Conservation (phyloP, 1,140 invertebrate genomes). For the Ceratina calcarata region DNA sequence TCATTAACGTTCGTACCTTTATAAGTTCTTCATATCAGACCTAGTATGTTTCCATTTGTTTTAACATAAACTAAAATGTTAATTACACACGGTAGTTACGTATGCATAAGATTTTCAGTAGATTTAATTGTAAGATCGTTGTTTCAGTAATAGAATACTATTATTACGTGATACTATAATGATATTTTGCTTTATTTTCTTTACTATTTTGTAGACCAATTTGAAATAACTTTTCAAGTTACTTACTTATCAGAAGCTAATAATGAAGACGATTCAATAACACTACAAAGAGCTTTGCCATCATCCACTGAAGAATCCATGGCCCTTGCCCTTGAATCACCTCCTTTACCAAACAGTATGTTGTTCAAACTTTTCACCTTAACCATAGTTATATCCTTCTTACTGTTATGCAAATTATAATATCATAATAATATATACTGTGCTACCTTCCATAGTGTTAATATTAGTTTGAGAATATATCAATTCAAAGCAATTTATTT, state of each 20-base stretch:
- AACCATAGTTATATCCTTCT: slow-evolving; percentile 17
- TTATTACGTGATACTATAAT: neutral
- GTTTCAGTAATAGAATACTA: neutral
- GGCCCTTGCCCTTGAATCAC: slow-evolving; percentile 70
- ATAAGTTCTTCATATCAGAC: neutral
- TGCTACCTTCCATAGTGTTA: neutral
- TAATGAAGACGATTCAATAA: slow-evolving; percentile 68
- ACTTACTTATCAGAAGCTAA: slow-evolving; percentile 68
- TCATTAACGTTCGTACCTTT: neutral
- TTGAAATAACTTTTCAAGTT: slow-evolving; percentile 73
- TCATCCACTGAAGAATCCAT: slow-evolving; percentile 68
- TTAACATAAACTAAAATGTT: neutral
- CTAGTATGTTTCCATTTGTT: neutral
- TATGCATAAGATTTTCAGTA: neutral
- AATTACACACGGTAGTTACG: neutral
- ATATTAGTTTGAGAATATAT: neutral
- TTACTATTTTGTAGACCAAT: slow-evolving; percentile 69
- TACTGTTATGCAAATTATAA: neutral
- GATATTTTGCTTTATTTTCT: slow-evolving; percentile 17
- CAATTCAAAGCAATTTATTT: neutral
- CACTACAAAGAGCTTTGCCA: slow-evolving; percentile 70
- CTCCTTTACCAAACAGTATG: slow-evolving; percentile 70
- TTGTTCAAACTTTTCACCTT: slow-evolving; percentile 45
- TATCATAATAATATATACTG: neutral
- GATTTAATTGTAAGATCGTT: slow-evolving; percentile 3